Evolutionary conservation across 2,888 invertebrate species (phyloP).

Genomic region (Drosophila nigritarsus): DNA sequence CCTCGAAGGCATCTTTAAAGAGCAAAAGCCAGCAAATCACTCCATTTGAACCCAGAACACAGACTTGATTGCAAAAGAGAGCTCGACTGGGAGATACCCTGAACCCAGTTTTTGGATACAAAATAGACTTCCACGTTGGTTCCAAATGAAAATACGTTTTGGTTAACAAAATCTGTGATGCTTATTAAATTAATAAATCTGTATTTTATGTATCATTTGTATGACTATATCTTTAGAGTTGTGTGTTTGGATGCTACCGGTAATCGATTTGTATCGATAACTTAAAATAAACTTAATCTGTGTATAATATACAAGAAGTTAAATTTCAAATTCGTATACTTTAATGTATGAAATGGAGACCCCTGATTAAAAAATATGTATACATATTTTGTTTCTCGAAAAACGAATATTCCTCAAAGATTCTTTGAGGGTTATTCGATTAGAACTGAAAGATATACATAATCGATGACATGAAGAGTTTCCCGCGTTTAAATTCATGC

Average conservation of each 20-base stretch:
- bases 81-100: not conserved
- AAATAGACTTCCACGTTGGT: not conserved
- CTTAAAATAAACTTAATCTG: not conserved
- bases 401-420: not conserved
- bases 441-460: not conserved
- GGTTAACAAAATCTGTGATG: not conserved
- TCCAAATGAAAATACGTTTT: not conserved
- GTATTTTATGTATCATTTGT: not conserved
- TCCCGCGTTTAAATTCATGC: not conserved
- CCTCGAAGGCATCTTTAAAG: conserved; percentile 32
- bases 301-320: not conserved
- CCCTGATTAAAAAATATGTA: not conserved
- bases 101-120: not conserved
- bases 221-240: not conserved
- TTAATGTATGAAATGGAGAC: not conserved
- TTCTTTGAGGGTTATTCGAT: not conserved
- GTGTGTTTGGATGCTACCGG: not conserved
- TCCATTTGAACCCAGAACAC: not conserved
- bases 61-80: not conserved
- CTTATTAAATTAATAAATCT: not conserved
- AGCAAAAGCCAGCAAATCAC: not conserved
- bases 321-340: not conserved
- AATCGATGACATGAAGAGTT: not conserved
- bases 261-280: not conserved
- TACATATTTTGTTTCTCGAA: not conserved